Base-by-base conservation (phyloP, 2,797 vertebrate species). In the Etheostoma nigrum region DNA sequence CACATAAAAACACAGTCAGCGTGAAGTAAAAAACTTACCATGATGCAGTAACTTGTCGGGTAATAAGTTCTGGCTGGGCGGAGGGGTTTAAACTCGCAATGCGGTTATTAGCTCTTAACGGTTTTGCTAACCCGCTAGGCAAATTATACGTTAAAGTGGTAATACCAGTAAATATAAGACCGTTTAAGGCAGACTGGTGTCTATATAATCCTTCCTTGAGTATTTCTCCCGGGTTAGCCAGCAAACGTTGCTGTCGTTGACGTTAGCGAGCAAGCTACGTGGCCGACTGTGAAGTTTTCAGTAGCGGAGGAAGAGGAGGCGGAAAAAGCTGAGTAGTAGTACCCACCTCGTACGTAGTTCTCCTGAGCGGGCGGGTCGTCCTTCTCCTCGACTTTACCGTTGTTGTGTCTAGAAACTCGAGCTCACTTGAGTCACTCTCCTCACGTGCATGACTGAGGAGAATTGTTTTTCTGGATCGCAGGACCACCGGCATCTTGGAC, bases 261-360 rank as follows among this genome's bases (percentile, higher is more conserved):
- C 59, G 74, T 59, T 82, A 70, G 82, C 75, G 36, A 86, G 76
- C 79, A 65, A 86, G 90, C 93, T 90, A 94, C 91, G 94, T 93
- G 92, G 94, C 94, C 75, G 79, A 33, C 59, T 18, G 79, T 16
- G 54, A 80, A 84, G 66, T 84, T 85, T 53, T 62, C 61, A 25
- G 86, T 80, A n/a, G 86, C 14, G 58, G 48, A 49, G 80, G 89
- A 90, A 89, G 86, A 90, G 90, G 91, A 93, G 91, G 92, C 87
- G 93, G 92, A 92, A 88, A 88, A 93, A 84, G 79, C 81, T 87
- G 91, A 89, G 87, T 87, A 87, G 86, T 81, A 84, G 51, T 74
- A 92, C 93, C 86, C 88, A 94, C 94, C 89, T 83, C 83, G 74
- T 79, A 60, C 71, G 74, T 36, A n/a, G 2, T 1, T 8, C 10